Conservation (phyloP, 2,888 invertebrate species). For the Drosophila demipolita region DNA sequence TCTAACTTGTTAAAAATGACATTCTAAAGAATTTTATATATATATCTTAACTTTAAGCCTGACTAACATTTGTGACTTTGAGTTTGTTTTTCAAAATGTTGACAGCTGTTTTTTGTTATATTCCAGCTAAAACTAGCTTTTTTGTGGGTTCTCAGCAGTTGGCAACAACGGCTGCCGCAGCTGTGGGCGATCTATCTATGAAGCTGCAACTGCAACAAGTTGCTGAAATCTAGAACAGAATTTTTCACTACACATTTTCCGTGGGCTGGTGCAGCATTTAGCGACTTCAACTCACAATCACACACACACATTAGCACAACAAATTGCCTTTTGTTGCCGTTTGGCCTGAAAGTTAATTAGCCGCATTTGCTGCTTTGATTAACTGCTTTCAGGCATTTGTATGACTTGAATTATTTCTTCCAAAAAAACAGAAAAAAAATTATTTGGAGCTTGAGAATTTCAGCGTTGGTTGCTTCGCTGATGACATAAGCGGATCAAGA, state of each 20-base stretch:
- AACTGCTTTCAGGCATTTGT: conserved; percentile 60
- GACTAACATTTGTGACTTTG: background rate
- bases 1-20: background rate
- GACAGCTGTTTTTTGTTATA: background rate
- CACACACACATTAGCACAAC: conserved; percentile 45
- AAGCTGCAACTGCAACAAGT: conserved; percentile 30
- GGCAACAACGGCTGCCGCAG: background rate
- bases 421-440: conserved; percentile 35
- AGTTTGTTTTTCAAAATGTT: background rate
- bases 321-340: conserved; percentile 72
- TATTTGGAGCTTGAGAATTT: conserved; percentile 62
- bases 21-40: background rate
- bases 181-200: conserved; percentile 22
- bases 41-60: background rate
- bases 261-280: conserved; percentile 66
- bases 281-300: conserved; percentile 42
- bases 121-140: background rate
- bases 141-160: background rate
- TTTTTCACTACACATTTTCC: conserved; percentile 77
- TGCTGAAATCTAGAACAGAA: conserved; percentile 74
- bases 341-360: conserved; percentile 78
- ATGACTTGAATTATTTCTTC: conserved; percentile 58
- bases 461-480: conserved; percentile 50
- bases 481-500: conserved; percentile 57
- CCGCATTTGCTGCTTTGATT: conserved; percentile 77